phyloP scores from a whole-genome alignment of 1,140 invertebrate genomes.

The Parapsyche elsis region DNA sequence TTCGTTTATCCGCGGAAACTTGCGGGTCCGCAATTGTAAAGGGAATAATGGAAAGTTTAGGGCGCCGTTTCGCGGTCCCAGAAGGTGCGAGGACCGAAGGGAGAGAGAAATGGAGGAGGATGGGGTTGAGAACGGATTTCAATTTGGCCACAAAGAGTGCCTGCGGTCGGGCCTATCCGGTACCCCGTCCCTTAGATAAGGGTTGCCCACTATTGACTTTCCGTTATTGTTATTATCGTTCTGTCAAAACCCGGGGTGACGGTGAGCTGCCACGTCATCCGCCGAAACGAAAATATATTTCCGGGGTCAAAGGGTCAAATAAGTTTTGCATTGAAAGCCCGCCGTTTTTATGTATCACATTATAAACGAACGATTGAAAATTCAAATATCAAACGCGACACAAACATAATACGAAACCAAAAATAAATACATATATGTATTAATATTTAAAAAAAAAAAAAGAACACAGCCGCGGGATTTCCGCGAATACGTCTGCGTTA shows the following conservation, averaged over 20 bases:
- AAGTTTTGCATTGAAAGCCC: conserved; percentile 15
- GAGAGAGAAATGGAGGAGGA: no score
- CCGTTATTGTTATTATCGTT: conserved; percentile 28
- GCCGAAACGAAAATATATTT: conserved; percentile 11
- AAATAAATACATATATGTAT: no score
- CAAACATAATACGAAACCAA: no score
- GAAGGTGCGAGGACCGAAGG: not conserved
- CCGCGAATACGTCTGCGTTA: no score
- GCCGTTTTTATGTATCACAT: not conserved
- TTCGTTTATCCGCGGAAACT: not conserved
- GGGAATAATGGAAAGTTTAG: conserved; percentile 33
- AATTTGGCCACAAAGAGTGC: conserved; percentile 23
- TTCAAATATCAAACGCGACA: no score
- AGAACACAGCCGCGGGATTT: no score
- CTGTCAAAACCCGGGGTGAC: conserved; percentile 9
- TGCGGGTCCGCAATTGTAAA: conserved; percentile 20
- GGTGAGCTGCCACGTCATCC: not conserved
- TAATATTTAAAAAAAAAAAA: no score
- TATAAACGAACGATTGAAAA: no score
- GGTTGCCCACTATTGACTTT: conserved; percentile 14
- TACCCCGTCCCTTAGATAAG: not conserved
- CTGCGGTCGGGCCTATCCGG: not conserved
- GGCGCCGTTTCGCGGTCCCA: conserved; percentile 10
- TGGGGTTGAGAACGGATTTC: not conserved
- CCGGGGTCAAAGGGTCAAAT: conserved; percentile 24